Percentiles rank a stretch among this genome's conserved stretches.
Conservation (phyloP, 2,113 vertebrate genomes). For the Carlito syrichta region DNA sequence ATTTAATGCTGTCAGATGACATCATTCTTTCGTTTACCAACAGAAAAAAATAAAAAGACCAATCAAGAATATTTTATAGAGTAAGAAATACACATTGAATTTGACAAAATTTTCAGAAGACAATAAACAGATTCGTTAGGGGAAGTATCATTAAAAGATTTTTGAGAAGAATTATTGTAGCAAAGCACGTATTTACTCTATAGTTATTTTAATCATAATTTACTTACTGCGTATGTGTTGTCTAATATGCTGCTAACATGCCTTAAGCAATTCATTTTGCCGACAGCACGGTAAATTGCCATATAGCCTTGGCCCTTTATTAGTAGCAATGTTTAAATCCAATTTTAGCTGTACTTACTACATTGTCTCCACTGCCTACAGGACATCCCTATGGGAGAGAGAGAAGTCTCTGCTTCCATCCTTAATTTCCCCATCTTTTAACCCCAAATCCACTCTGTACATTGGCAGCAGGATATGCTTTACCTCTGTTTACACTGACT, state of each 20-base stretch:
- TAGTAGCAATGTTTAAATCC: conserved; percentile 82
- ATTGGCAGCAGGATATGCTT: not conserved
- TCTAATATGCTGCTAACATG: conserved; percentile 76
- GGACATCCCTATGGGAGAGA: conserved; percentile 71
- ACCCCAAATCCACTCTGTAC: conserved; percentile 18
- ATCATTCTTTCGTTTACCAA: conserved; percentile 84
- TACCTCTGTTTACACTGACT: not conserved
- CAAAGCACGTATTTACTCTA: conserved; percentile 57
- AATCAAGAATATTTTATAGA: conserved; percentile 66
- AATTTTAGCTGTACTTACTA: conserved; percentile 80
- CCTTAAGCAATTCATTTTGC: conserved; percentile 82
- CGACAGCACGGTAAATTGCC: conserved; percentile 71
- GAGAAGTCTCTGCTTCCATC: conserved; percentile 47
- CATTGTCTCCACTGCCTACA: conserved; percentile 74
- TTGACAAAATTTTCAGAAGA: conserved; percentile 49
- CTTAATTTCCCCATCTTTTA: conserved; percentile 45
- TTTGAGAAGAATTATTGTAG: conserved; percentile 58
- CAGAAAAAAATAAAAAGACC: conserved; percentile 70
- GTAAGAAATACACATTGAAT: conserved; percentile 52
- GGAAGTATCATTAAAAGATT: conserved; percentile 52
- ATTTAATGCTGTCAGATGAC: conserved; percentile 86
- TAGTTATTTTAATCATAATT: conserved; percentile 81
- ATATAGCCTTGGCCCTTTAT: conserved; percentile 72
- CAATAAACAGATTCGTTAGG: conserved; percentile 46
- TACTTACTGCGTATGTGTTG: conserved; percentile 76